Evolutionary conservation across 2,797 vertebrate genomes (phyloP), one percentile per base, ranked within the genome.

Genomic region (Adelosebastes latens): DNA sequence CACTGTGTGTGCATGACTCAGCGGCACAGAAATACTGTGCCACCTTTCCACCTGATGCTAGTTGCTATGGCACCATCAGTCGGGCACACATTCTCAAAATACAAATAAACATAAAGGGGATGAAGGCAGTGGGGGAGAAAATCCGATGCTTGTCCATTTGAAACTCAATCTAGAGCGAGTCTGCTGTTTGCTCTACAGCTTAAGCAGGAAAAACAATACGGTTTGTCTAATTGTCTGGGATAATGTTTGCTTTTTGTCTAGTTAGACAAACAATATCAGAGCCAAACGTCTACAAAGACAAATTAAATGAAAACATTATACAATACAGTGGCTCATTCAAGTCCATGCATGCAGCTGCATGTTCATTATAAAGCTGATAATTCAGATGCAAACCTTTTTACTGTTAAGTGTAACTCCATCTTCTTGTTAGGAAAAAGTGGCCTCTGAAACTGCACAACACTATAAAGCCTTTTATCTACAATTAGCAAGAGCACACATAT

Each of bases 11-110:
- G 73, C 77, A 82, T 91, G 91, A 93, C 91, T 90, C 84, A 83
- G 80, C 67, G 0, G 69, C 36, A 75, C 65, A 80, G 62, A 87
- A 89, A 90, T 75, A 75, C 70, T 75, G 73, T 20, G 75, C 60
- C 75, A 87, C 85, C 72, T 68, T 85, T 88, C 75, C 65, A 82
- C 88, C 79, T 84, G 71, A 90, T 55, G 72, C 78, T 66, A 62
- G 87, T 92, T 93, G 85, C 89, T 79, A 93, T 90, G 87, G 76
- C 39, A 68, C 82, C 81, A 80, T 65, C 78, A 80, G 82, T 60
- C 79, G 64, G 72, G 69, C 77, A 79, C 63, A 61, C 59, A 61
- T 49, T 82, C 77, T 83, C 79, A 80, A 87, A 90, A 89, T 88
- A 90, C 81, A 90, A 90, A 90, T 80, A 92, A 90, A 92, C 77